A percentile compares a stretch with the other conserved stretches of the same genome.
These are phyloP conservation scores for Hipposideros armiger DNA, from an alignment of 2,113 vertebrate species.

Conservation along the genomic window DNA sequence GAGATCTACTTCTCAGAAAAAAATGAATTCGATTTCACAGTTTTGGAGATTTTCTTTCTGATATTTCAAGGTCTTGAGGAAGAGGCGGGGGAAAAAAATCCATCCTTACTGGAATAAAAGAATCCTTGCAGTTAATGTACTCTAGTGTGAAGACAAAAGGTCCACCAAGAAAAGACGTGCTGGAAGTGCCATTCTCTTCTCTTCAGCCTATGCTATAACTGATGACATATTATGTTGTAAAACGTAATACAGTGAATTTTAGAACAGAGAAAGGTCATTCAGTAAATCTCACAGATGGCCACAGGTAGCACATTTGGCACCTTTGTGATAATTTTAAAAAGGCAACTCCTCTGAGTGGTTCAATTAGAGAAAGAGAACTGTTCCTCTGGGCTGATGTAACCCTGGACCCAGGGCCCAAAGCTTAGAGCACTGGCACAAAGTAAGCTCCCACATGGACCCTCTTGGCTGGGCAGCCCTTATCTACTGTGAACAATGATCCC, in stretches of 20 bases:
- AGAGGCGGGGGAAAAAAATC: neutral
- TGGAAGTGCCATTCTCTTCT: neutral
- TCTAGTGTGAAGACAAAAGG: neutral
- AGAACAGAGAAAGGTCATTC: neutral
- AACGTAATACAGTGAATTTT: neutral
- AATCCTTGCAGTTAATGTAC: neutral
- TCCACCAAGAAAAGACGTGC: neutral
- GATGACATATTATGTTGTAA: neutral
- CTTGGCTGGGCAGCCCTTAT: neutral
- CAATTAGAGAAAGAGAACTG: neutral
- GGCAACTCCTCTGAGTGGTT: neutral
- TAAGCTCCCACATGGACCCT: neutral
- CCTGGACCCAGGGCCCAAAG: neutral
- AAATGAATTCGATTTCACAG: neutral
- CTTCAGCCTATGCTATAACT: neutral
- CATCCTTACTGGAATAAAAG: neutral
- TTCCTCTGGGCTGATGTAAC: neutral
- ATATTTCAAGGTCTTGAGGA: slow-evolving; percentile 24
- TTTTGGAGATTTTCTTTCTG: neutral
- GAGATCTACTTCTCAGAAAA: neutral
- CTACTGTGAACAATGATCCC: neutral
- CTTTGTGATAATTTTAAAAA: slow-evolving; percentile 6
- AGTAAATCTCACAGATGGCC: neutral
- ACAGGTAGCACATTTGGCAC: neutral
- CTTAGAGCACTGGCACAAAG: neutral